Conservation (phyloP, 2,888 invertebrate species). For the Emmelina monodactyla region DNA sequence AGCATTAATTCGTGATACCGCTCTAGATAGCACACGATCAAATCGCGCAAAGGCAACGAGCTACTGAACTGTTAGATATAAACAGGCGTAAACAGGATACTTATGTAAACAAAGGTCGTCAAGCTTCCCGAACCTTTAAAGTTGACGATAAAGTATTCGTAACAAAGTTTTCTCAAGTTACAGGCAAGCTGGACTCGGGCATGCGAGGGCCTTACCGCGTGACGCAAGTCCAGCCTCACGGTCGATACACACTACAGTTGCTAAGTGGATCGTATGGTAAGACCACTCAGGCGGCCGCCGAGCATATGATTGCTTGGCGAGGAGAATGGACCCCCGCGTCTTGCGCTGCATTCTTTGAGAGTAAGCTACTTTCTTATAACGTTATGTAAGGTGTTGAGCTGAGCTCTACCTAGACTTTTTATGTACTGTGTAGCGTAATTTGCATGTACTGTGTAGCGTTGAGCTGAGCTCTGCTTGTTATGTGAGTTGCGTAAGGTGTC, state of each 20-base stretch:
- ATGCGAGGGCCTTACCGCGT: not conserved
- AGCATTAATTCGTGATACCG: not conserved
- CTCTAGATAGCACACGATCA: not conserved
- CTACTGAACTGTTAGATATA: not conserved
- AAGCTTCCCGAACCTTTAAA: not conserved
- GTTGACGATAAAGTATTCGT: not conserved
- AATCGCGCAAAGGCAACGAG: not conserved
- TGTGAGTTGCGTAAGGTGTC: no score
- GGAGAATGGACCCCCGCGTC: no score
- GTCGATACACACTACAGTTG: not conserved
- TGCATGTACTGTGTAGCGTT: no score
- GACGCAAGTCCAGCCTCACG: not conserved
- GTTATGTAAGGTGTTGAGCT: no score
- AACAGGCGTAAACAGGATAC: not conserved
- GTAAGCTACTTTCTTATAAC: no score
- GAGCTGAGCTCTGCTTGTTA: no score
- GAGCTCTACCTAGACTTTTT: no score
- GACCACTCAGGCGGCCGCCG: not conserved
- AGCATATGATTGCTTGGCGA: not conserved
- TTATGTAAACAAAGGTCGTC: not conserved
- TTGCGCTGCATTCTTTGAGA: not conserved
- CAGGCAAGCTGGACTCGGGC: not conserved
- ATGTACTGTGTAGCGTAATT: no score
- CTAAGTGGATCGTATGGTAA: not conserved
- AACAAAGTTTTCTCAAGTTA: not conserved